Evolutionary conservation across 2,797 vertebrate genomes (phyloP), one percentile per base, ranked within the genome.

Genomic region (Manis javanica): DNA sequence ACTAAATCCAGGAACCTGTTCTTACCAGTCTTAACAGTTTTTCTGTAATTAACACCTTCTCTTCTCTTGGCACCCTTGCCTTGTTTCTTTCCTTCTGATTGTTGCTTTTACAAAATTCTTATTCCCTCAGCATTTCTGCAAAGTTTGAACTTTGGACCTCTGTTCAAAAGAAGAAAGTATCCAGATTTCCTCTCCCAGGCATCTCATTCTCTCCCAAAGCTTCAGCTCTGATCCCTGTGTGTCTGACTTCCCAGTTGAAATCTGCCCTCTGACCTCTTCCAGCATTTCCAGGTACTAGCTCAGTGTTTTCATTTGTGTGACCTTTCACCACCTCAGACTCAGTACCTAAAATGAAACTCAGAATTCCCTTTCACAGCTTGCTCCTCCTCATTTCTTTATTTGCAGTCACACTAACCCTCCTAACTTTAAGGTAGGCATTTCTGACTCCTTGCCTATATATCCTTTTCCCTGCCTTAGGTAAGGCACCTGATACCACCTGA

Each of bases 301-400:
- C 57, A 83, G 4, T 31, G 53, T 84, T 88, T 86, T 97, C 69
- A 79, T 63, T 75, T 88, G 21, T 53, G 23, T 83, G 16, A 68
- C 87, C 53, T 94, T 64, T 42, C 2, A 24, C 79, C 46, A 34
- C 53, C 34, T 91, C 37, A 88, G 61, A 37, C 57, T 90, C 49
- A 37, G 55, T 72, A 42, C 93, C 42, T 74, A 81, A 85, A 89
- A 61, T 61, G 78, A 94, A 93, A 91, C 63, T 53, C 74, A 13
- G 23, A 53, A 89, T 59, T 81, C 95, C 81, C 71, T 46, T 83
- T 90, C 46, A 82, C 84, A 94, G 72, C 55, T 74, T 55, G n/a
- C 51, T 87, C 82, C 39, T 95, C 21, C 5, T 16, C 24, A 59
- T 74, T 86, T 94, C 23, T 87, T 78, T 89, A 57, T 89, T 78